These are phyloP conservation scores for Porites divaricata DNA, from an alignment of 92 coral and sea anemone species.

Conservation along the genomic window DNA sequence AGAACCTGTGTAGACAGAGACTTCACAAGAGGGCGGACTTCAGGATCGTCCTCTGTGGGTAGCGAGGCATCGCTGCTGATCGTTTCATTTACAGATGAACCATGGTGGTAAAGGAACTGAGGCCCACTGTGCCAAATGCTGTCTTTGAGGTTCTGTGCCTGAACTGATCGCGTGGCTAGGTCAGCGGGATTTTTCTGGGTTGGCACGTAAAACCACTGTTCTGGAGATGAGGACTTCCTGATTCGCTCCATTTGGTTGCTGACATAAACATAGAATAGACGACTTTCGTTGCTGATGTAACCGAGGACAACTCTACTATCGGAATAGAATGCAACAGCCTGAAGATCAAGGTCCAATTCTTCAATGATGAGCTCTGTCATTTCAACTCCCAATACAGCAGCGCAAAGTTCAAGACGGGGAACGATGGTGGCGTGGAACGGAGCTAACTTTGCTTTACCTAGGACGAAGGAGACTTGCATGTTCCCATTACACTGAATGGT, in stretches of 20 bases:
- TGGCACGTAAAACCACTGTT: slow-evolving; percentile 54
- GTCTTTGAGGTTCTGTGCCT: neutral
- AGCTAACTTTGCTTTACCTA: neutral
- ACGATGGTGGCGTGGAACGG: slow-evolving; percentile 5
- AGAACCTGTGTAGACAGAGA: neutral
- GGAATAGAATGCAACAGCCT: neutral
- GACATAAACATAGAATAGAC: slow-evolving; percentile 54
- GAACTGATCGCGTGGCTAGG: slow-evolving; percentile 15
- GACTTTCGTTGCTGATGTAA: slow-evolving; percentile 59
- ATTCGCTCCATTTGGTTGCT: slow-evolving; percentile 53
- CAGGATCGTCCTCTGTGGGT: slow-evolving; percentile 22
- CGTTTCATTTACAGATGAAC: neutral
- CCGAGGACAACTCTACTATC: neutral
- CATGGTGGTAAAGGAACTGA: slow-evolving; percentile 2
- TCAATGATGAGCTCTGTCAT: neutral
- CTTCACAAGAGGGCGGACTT: slow-evolving; percentile 25
- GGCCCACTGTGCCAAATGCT: slow-evolving; percentile 34
- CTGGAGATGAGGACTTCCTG: slow-evolving; percentile 45
- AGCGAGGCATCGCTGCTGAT: neutral
- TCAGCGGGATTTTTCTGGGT: slow-evolving; percentile 31
- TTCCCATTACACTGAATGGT: neutral
- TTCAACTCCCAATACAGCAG: neutral
- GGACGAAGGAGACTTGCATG: slow-evolving; percentile 1
- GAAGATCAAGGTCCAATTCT: neutral
- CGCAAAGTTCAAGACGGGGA: slow-evolving; percentile 11